A percentile compares a stretch with the other conserved stretches of the same genome.
Evolutionary conservation across 2,888 invertebrate genomes (phyloP).

Genomic region (Chymomyza amoena): DNA sequence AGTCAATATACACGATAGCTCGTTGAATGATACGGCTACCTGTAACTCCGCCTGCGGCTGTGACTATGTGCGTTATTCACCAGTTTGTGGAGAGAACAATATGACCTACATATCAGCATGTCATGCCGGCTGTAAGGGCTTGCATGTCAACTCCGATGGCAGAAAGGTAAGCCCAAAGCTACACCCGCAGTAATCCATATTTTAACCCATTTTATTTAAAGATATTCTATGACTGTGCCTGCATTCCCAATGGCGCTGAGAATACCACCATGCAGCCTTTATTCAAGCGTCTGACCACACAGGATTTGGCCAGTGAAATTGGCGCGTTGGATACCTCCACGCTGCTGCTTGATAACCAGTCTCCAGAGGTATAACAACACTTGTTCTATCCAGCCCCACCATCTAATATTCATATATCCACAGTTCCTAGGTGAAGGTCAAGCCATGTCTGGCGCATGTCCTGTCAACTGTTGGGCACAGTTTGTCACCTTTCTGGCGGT

Average conservation of each 20-base stretch:
- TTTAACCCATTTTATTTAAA: constrained; percentile 22
- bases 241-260: constrained; percentile 59
- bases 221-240: constrained; percentile 75
- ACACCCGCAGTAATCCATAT: not conserved
- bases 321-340: constrained; percentile 20
- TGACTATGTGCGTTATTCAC: constrained; percentile 86
- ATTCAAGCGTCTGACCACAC: constrained; percentile 65
- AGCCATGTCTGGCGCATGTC: constrained; percentile 81
- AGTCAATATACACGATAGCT: constrained; percentile 75
- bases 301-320: constrained; percentile 44
- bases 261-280: constrained; percentile 40
- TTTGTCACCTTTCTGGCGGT: constrained; percentile 81
- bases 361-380: not conserved
- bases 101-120: constrained; percentile 88
- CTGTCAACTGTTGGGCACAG: constrained; percentile 81
- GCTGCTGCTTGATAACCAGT: not conserved
- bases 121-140: constrained; percentile 85
- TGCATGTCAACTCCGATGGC: constrained; percentile 77
- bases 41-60: constrained; percentile 85
- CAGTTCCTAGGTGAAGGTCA: constrained; percentile 75
- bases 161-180: constrained; percentile 74
- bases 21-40: constrained; percentile 50
- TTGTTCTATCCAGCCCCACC: not conserved
- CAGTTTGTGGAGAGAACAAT: constrained; percentile 84
- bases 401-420: not conserved